Base-by-base conservation (phyloP, 2,113 vertebrate genomes). In the Amphiprion percula region DNA sequence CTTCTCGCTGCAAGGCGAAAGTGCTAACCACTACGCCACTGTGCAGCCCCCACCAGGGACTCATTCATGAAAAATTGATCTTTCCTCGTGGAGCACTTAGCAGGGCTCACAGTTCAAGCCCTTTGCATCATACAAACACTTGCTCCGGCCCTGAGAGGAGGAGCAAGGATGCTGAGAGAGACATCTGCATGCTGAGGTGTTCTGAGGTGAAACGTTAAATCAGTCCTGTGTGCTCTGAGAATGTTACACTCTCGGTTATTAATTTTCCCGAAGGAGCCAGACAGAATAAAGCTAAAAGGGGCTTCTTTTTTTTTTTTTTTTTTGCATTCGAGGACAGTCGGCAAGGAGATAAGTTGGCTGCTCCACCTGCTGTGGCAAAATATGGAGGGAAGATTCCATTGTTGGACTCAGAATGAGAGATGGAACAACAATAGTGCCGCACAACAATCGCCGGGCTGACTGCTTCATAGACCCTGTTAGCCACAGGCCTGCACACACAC, bases 61-160 rank as follows among this genome's bases (percentile, higher is more conserved):
- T 68, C 83, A 23, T 87, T 79, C 84, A 84, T 74, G 56, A 90
- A 88, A 84, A 59, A 90, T 85, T 28, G 61, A 91, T 90, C 72
- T 79, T 70, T 69, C 74, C 77, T 87, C 82, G 65, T 46, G 70
- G 73, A 86, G 71, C 79, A 67, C 88, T 91, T 90, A 82, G 62
- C 59, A 37, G 37, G 50, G 47, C 84, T 86, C 39, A 33, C 37
- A 86, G 83, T 78, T 91, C 72, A 85, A 81, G 68, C 63, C 87
- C 85, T 87, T 64, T 71, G 68, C 54, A 63, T 59, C 83, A 85
- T 88, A 79, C 85, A 85, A 84, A 88, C 72, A 83, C 79, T 19
- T 41, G 66, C 74, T 84, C 47, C 61, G 68, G 58, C 61, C 77
- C 69, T 52, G 74, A 52, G 62, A 55, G 11, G 26, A 44, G 73